Conservation (phyloP, 2,797 vertebrate genomes). For the Alfaro cultratus region DNA sequence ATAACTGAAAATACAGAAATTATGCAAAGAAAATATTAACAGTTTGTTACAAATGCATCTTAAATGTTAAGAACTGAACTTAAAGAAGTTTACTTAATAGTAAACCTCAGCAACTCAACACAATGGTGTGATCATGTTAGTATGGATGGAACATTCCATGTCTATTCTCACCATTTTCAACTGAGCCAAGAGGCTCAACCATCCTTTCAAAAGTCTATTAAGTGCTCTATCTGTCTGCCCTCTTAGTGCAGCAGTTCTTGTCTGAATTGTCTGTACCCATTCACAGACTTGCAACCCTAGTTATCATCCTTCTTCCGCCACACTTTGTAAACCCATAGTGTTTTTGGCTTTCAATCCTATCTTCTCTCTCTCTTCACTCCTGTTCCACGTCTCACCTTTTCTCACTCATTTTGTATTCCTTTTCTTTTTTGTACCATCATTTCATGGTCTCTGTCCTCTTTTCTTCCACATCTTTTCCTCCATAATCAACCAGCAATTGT, state of each 20-base stretch:
- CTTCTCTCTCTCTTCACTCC: neutral
- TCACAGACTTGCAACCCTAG: constrained; percentile 9
- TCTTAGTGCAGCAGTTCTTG: neutral
- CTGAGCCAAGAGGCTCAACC: constrained; percentile 6
- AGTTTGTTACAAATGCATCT: neutral
- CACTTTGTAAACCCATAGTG: constrained; percentile 7
- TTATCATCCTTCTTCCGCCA: neutral
- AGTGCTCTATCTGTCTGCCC: constrained; percentile 17
- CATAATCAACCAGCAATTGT: constrained; percentile 16
- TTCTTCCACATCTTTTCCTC: constrained; percentile 7
- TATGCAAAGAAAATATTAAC: neutral
- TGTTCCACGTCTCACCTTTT: neutral
- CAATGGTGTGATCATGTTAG: constrained; percentile 8
- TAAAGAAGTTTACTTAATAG: neutral
- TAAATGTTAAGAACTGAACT: neutral
- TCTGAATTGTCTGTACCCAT: constrained; percentile 6
- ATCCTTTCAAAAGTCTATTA: constrained; percentile 39
- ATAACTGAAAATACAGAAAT: neutral
- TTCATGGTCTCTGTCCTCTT: constrained; percentile 13
- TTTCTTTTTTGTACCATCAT: constrained; percentile 2
- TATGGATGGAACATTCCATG: neutral
- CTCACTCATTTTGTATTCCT: neutral
- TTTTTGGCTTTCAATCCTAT: constrained; percentile 6
- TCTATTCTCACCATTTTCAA: constrained; percentile 29
- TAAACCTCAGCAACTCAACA: neutral